Base-by-base conservation (phyloP, 2,888 invertebrate genomes). In the Cyclophora punctaria region DNA sequence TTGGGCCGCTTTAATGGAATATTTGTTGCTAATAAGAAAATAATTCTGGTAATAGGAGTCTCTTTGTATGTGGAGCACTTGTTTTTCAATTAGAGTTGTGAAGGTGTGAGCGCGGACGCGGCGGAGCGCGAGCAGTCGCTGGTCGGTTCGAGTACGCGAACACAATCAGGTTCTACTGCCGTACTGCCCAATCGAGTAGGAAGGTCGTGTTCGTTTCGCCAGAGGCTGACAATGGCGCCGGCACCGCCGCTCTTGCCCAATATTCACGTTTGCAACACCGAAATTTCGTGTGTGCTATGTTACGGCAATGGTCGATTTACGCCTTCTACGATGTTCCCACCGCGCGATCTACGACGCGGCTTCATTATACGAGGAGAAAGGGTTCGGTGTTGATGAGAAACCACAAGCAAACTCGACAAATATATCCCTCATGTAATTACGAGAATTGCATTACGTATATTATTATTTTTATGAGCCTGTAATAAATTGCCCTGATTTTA, bases 141-240 rank as follows among this genome's bases (percentile, higher is more conserved):
- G 20, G 1, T 20, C 20, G 20, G 5, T 37, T 5, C 37, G 37
- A 37, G 37, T 67, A 69, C 68, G 68, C 68, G 68, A 68, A 60
- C 69, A 79, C 69, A 76, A 75, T 76, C 80, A 77, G 78, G 82
- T 82, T 80, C 76, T 75, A 5, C 20, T 20, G 20, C 20, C 20
- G 20, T 80, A 78, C 72, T 81, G 82, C 76, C 82, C 82, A 82
- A 83, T 82, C 75, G 68, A 75, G 74, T 75, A 75, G 82, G 83
- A 86, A 86, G 86, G 86, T 83, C 86, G 81, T 59, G 62, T 70
- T 61, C 67, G 80, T 86, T 85, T 84, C 83, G 82, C 83, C 84
- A 85, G 82, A 75, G 74, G 67, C 80, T 78, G 79, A 85, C 86
- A 85, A 84, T 85, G 83, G 80, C 78, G 73, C 69, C 73, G 75